These are phyloP conservation scores for Eilema griseolum DNA, from an alignment of 2,888 invertebrate species.

Conservation along the genomic window DNA sequence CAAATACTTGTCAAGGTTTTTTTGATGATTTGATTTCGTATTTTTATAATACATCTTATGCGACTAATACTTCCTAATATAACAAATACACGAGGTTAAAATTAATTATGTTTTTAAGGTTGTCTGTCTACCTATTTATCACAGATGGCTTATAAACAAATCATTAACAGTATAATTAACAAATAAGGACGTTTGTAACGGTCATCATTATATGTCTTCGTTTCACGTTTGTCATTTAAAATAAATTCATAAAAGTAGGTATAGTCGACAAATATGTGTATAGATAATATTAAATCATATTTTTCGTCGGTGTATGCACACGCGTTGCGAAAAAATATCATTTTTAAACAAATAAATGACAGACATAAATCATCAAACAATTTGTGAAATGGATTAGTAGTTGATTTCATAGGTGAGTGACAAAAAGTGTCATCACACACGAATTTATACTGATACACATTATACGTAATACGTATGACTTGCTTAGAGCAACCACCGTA, in stretches of 20 bases:
- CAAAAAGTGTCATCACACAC: background rate
- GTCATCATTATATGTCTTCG: background rate
- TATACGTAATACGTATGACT: background rate
- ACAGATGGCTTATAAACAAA: background rate
- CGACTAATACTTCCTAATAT: conserved; percentile 11
- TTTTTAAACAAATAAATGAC: background rate
- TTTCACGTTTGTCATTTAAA: background rate
- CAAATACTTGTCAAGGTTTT: conserved; percentile 10
- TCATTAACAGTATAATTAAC: conserved; percentile 1
- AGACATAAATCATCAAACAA: background rate
- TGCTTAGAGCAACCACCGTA: conserved; percentile 40
- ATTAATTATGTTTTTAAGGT: background rate
- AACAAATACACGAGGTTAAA: background rate
- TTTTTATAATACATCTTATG: background rate
- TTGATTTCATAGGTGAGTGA: background rate
- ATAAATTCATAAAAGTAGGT: background rate
- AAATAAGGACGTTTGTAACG: background rate
- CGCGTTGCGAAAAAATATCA: too few species aligned
- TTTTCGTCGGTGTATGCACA: too few species aligned
- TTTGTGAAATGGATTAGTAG: background rate
- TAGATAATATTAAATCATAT: background rate
- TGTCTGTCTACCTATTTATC: background rate
- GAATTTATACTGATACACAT: too few species aligned
- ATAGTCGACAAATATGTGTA: background rate
- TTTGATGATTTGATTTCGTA: background rate